A percentile compares a stretch with the other conserved stretches of the same genome.
Conservation (phyloP, 1,140 invertebrate species). For the Aplysia californica region DNA sequence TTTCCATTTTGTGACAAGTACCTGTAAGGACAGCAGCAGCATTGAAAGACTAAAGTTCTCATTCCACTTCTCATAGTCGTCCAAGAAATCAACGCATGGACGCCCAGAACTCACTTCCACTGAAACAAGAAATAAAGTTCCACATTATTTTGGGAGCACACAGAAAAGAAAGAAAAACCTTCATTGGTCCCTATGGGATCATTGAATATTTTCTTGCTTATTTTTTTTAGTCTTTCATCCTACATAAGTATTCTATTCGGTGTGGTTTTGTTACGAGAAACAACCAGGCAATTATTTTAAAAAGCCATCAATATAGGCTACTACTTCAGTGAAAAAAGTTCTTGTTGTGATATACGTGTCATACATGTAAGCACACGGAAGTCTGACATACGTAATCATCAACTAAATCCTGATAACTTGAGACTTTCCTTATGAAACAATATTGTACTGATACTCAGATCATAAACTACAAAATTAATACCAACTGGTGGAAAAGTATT, state of each 20-base stretch:
- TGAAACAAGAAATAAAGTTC: constrained; percentile 32
- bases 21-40: constrained; percentile 45
- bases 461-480: not conserved
- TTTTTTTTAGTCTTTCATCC: not conserved
- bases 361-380: too few relatives aligned
- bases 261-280: not conserved
- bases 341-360: too few relatives aligned
- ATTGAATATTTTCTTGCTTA: too few relatives aligned
- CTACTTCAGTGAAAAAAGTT: too few relatives aligned
- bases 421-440: not conserved
- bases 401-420: not conserved
- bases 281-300: not conserved
- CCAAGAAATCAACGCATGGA: constrained; percentile 60
- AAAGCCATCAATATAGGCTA: not conserved
- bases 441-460: not conserved
- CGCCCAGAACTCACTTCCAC: constrained; percentile 62
- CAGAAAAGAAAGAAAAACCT: not conserved
- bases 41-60: constrained; percentile 48
- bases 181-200: too few relatives aligned
- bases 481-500: not conserved
- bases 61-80: constrained; percentile 56
- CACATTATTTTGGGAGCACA: not conserved
- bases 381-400: not conserved
- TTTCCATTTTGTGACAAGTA: too few relatives aligned
- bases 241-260: not conserved